A percentile compares a stretch with the other conserved stretches of the same genome.
These are phyloP conservation scores for Chascanopsetta lugubris DNA, from an alignment of 2,113 vertebrate species.

Conservation along the genomic window DNA sequence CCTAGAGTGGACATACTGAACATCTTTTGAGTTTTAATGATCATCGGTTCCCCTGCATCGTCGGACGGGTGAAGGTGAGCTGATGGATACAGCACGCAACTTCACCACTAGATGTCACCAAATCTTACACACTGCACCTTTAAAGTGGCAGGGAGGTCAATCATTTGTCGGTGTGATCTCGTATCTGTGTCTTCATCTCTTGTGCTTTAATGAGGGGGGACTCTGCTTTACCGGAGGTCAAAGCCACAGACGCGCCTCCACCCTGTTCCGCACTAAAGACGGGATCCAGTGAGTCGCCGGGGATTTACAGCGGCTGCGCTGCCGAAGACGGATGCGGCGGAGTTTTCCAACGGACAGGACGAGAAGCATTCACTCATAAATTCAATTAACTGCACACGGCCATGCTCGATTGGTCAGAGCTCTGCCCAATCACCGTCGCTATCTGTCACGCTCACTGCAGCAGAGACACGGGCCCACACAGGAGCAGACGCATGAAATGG, in stretches of 20 bases:
- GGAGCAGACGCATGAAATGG: slow-evolving; percentile 7
- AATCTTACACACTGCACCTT: too few species aligned
- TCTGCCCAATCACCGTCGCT: slow-evolving; percentile 68
- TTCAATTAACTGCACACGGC: slow-evolving; percentile 78
- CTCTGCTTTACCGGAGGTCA: slow-evolving; percentile 9
- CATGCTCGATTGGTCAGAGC: slow-evolving; percentile 74
- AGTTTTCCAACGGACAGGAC: slow-evolving; percentile 61
- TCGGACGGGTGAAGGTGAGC: too few species aligned
- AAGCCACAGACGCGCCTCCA: background rate
- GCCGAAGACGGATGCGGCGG: slow-evolving; percentile 62
- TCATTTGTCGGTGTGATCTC: slow-evolving; percentile 5
- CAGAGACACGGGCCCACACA: slow-evolving; percentile 27
- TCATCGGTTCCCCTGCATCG: too few species aligned
- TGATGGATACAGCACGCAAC: too few species aligned
- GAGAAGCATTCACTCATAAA: slow-evolving; percentile 76
- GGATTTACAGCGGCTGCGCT: slow-evolving; percentile 55
- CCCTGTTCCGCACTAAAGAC: slow-evolving; percentile 12
- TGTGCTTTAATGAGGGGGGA: slow-evolving; percentile 2
- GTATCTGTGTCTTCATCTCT: slow-evolving; percentile 12
- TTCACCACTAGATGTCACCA: too few species aligned
- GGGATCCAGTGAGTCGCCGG: slow-evolving; percentile 49
- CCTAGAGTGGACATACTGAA: too few species aligned
- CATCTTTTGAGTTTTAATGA: too few species aligned
- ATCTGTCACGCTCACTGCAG: slow-evolving; percentile 68
- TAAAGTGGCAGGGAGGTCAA: slow-evolving; percentile 4